Conservation (phyloP, 2,888 invertebrate species). For the Hydriomena furcata region DNA sequence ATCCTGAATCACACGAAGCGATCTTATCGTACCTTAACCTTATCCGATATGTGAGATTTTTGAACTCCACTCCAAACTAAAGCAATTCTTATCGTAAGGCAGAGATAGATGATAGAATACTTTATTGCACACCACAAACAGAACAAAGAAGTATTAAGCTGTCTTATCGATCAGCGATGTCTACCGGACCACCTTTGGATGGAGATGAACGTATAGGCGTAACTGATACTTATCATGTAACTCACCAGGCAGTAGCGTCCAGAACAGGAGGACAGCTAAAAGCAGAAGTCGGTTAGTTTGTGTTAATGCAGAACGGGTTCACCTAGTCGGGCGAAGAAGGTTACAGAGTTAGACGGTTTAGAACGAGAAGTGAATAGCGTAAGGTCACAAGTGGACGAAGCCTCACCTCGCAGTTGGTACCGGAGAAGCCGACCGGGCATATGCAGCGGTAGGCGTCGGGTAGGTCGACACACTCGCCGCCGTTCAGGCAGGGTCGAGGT, state of each 20-base stretch:
- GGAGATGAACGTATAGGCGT: too few relatives aligned
- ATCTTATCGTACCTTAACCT: too few relatives aligned
- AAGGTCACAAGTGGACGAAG: constrained; percentile 13
- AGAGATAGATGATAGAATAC: too few relatives aligned
- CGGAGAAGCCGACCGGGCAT: constrained; percentile 94
- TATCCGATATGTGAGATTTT: too few relatives aligned
- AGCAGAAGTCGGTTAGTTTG: constrained; percentile 70
- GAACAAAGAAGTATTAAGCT: too few relatives aligned
- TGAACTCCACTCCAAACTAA: too few relatives aligned
- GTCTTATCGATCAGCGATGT: too few relatives aligned
- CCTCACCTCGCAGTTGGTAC: constrained; percentile 92
- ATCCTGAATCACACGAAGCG: constrained; percentile 77
- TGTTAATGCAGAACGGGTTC: constrained; percentile 50
- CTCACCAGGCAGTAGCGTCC: constrained; percentile 77
- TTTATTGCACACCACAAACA: too few relatives aligned
- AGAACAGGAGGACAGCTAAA: constrained; percentile 73
- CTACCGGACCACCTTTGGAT: too few relatives aligned
- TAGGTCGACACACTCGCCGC: constrained; percentile 95
- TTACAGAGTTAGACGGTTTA: constrained; percentile 7
- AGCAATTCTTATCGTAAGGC: too few relatives aligned
- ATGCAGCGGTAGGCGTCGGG: constrained; percentile 94
- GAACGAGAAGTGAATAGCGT: not conserved
- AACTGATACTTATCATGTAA: constrained; percentile 32
- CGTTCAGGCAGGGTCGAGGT: constrained; percentile 93
- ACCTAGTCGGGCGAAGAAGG: constrained; percentile 20